Evolutionary conservation across 1,140 invertebrate species (phyloP).

Genomic region (Calycopis cecrops): DNA sequence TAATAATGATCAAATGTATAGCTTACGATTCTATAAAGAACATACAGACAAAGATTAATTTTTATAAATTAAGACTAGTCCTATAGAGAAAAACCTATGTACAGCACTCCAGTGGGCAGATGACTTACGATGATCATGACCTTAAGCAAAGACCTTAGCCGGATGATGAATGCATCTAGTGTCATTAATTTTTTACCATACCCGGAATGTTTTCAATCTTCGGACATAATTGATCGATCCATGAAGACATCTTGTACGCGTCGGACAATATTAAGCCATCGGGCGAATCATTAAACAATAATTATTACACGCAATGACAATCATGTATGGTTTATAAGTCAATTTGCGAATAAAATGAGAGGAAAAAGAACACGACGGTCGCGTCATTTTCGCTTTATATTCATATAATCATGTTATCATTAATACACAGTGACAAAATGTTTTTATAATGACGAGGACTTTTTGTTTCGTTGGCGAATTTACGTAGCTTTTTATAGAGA

Average conservation of each 20-base stretch:
- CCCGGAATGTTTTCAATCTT: neutral
- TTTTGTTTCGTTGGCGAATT: neutral
- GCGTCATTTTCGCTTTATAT: conserved; percentile 6
- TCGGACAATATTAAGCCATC: neutral
- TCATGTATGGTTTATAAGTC: conserved; percentile 3
- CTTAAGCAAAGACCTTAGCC: too few relatives aligned
- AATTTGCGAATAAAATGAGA: conserved; percentile 1
- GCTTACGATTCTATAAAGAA: too few relatives aligned
- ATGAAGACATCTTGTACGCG: conserved; percentile 4
- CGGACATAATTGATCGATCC: conserved; percentile 8
- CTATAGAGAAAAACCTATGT: too few relatives aligned
- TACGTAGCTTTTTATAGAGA: neutral
- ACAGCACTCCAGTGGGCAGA: too few relatives aligned
- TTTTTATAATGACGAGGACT: conserved; percentile 1
- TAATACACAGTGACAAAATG: conserved; percentile 1
- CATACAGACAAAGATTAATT: too few relatives aligned
- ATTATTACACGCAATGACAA: conserved; percentile 7
- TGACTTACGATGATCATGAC: too few relatives aligned
- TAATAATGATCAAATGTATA: too few relatives aligned
- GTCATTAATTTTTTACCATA: too few relatives aligned
- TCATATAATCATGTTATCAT: conserved; percentile 3
- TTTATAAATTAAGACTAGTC: too few relatives aligned
- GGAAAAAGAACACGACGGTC: neutral
- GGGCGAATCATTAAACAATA: conserved; percentile 6
- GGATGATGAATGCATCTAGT: too few relatives aligned